Evolutionary conservation across 2,113 vertebrate genomes (phyloP).

Genomic region (Redunca redunca): DNA sequence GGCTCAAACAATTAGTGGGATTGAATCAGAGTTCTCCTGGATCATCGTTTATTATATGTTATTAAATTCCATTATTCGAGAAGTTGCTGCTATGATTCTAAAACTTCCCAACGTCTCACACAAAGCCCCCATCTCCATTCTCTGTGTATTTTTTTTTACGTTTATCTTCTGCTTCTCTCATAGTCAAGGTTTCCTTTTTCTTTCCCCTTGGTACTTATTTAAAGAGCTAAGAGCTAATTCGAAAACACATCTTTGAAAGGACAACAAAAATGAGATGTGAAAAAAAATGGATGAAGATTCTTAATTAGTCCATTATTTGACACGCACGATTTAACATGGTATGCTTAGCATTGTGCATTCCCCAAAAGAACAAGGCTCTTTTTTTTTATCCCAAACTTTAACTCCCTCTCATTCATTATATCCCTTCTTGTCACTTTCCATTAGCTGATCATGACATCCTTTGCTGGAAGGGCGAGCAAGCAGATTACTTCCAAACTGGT

Average conservation of each 20-base stretch:
- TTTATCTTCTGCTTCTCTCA: conserved; percentile 34
- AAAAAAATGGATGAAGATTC: conserved; percentile 74
- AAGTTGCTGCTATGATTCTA: conserved; percentile 51
- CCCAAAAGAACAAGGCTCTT: conserved; percentile 77
- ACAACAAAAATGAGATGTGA: conserved; percentile 72
- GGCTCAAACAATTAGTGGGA: conserved; percentile 40
- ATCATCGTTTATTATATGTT: conserved; percentile 59
- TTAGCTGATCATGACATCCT: conserved; percentile 84
- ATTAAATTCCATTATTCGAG: conserved; percentile 70
- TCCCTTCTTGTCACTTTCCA: conserved; percentile 85
- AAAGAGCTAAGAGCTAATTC: conserved; percentile 75
- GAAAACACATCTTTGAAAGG: conserved; percentile 68
- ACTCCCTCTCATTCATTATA: conserved; percentile 77
- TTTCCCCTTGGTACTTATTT: conserved; percentile 51
- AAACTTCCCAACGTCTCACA: conserved; percentile 55
- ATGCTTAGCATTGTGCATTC: conserved; percentile 74
- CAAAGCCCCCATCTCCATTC: conserved; percentile 17
- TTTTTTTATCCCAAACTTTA: conserved; percentile 75
- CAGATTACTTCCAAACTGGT: conserved; percentile 84
- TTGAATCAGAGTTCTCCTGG: conserved; percentile 63
- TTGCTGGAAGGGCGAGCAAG: conserved; percentile 83
- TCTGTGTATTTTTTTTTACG: conserved; percentile 41
- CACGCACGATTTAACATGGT: conserved; percentile 71
- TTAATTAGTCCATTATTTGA: conserved; percentile 78
- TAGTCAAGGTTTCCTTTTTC: conserved; percentile 39